A percentile compares a stretch with the other conserved stretches of the same genome.
These are phyloP conservation scores for Spizaetus ornatus DNA, from an alignment of 2,113 vertebrate species.

Conservation along the genomic window DNA sequence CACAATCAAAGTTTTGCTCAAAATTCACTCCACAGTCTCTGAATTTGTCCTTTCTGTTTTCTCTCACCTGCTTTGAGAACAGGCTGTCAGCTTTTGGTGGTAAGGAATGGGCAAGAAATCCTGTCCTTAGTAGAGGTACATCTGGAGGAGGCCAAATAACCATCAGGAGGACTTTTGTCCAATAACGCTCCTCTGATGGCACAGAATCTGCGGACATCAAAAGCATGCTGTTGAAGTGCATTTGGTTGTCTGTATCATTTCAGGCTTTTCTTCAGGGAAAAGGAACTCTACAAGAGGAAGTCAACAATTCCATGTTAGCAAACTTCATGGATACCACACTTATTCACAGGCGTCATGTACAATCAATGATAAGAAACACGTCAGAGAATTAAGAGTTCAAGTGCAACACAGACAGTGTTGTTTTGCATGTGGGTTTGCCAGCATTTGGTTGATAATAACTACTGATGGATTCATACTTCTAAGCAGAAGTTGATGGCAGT, in stretches of 20 bases:
- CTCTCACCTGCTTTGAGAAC: background rate
- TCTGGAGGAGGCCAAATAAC: background rate
- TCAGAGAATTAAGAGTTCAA: background rate
- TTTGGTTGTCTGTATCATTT: background rate
- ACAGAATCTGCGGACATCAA: background rate
- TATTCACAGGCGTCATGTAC: accelerated
- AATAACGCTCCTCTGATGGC: accelerated
- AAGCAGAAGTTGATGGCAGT: background rate
- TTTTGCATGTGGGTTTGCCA: background rate
- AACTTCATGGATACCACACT: background rate
- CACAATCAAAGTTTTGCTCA: background rate
- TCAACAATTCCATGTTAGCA: background rate
- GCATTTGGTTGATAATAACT: background rate
- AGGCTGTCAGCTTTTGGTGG: background rate
- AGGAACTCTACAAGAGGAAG: background rate
- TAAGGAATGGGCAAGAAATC: background rate
- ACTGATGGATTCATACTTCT: background rate
- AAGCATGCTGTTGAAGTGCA: background rate
- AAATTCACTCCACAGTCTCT: background rate
- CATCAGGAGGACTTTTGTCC: background rate
- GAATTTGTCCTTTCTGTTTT: background rate
- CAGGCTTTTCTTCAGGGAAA: background rate
- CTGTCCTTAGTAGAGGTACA: background rate
- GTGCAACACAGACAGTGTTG: background rate
- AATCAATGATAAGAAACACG: background rate